phyloP scores from a whole-genome alignment of 2,113 vertebrate genomes.

The Atractosteus spatula region DNA sequence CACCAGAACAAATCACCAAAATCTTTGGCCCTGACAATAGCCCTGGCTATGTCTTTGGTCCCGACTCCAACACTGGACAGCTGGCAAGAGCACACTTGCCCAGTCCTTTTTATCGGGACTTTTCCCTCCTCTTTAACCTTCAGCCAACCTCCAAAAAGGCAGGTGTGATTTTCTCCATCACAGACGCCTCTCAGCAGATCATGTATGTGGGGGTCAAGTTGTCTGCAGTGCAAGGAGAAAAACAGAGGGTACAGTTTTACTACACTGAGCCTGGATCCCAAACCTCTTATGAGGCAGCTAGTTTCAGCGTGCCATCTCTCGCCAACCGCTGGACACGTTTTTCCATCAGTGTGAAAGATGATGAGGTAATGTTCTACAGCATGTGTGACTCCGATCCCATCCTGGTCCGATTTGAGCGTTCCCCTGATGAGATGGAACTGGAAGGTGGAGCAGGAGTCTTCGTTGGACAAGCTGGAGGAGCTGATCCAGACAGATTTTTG shows the following conservation, averaged over 20 bases:
- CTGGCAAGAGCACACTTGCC: slow-evolving; percentile 79
- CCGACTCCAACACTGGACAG: slow-evolving; percentile 71
- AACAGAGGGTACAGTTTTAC: slow-evolving; percentile 80
- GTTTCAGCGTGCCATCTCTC: slow-evolving; percentile 76
- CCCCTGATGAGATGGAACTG: slow-evolving; percentile 76
- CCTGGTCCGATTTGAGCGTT: slow-evolving; percentile 62
- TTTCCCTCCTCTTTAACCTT: slow-evolving; percentile 80
- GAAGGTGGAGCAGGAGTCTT: slow-evolving; percentile 79
- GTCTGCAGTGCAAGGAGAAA: slow-evolving; percentile 45
- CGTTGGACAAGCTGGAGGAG: slow-evolving; percentile 84
- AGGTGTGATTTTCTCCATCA: slow-evolving; percentile 81
- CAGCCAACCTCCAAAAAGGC: slow-evolving; percentile 67
- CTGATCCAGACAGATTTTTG: slow-evolving; percentile 82
- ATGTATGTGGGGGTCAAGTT: slow-evolving; percentile 85
- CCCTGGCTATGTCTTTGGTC: slow-evolving; percentile 72
- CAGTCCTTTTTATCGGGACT: slow-evolving; percentile 79
- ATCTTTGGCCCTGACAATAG: slow-evolving; percentile 65
- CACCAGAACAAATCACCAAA: slow-evolving; percentile 64
- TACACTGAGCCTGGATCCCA: slow-evolving; percentile 76
- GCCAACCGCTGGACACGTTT: slow-evolving; percentile 78
- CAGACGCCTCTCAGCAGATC: slow-evolving; percentile 70
- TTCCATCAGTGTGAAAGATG: slow-evolving; percentile 73
- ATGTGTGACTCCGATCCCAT: slow-evolving; percentile 74
- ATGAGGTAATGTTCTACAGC: slow-evolving; percentile 72
- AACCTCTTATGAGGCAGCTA: slow-evolving; percentile 66